Evolutionary conservation across 1,140 invertebrate genomes (phyloP).

Genomic region (Hetaerina americana): DNA sequence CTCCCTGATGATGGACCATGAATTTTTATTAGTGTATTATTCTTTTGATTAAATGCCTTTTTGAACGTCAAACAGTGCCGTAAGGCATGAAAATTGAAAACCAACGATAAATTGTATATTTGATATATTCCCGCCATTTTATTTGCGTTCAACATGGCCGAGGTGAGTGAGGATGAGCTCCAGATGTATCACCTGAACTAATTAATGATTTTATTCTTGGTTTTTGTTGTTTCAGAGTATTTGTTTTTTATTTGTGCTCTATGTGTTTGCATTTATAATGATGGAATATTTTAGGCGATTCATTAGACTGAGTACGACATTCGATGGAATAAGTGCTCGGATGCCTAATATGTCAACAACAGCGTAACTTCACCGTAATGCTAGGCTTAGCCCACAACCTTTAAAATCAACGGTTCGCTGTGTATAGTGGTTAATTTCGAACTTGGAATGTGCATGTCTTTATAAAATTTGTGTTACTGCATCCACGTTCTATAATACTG

Average conservation of each 20-base stretch:
- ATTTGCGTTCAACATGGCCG: slow-evolving; percentile 5
- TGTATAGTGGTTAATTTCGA: not conserved
- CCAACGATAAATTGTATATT: too few species aligned
- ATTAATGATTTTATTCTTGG: not conserved
- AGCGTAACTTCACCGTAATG: not conserved
- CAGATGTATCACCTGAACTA: not conserved
- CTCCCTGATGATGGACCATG: too few species aligned
- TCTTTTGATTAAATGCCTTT: too few species aligned
- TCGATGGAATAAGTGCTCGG: not conserved
- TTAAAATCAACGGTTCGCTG: not conserved
- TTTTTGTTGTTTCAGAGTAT: not conserved
- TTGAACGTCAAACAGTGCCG: too few species aligned
- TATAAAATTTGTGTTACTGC: not conserved
- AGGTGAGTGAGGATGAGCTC: not conserved
- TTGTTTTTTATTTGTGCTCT: not conserved
- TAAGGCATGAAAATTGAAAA: too few species aligned
- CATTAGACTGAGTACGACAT: not conserved
- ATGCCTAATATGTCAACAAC: not conserved
- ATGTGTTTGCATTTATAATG: not conserved
- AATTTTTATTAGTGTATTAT: too few species aligned
- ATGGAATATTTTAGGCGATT: not conserved
- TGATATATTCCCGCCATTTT: slow-evolving; percentile 5
- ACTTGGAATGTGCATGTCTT: not conserved
- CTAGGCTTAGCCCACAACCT: not conserved
- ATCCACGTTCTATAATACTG: not conserved